phyloP scores from a whole-genome alignment of 2,888 invertebrate species.

The Apotomis turbidana region DNA sequence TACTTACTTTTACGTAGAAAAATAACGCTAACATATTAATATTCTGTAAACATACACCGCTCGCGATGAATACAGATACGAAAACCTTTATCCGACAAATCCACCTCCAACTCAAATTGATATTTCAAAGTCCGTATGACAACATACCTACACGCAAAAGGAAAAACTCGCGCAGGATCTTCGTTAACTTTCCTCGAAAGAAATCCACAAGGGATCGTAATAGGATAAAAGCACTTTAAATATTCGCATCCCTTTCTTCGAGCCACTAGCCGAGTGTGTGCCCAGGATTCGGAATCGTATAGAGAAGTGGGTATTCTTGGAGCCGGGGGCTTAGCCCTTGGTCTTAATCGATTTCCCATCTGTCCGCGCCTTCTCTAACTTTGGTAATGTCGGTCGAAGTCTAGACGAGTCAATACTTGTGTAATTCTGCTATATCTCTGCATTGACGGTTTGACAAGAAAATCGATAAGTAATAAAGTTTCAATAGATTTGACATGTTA shows the following conservation, averaged over 20 bases:
- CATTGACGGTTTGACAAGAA: constrained; percentile 5
- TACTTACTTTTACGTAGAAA: neutral
- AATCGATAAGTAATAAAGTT: neutral
- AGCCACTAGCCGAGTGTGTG: constrained; percentile 18
- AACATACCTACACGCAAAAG: constrained; percentile 26
- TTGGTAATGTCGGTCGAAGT: constrained; percentile 20
- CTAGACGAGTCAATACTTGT: constrained; percentile 26
- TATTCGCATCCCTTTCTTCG: constrained; percentile 38
- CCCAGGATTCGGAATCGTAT: neutral
- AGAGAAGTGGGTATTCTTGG: neutral
- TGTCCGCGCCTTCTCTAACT: constrained; percentile 29
- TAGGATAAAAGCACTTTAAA: constrained; percentile 49
- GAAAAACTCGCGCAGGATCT: constrained; percentile 18
- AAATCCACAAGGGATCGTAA: constrained; percentile 49
- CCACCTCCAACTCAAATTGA: constrained; percentile 31
- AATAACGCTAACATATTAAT: constrained; percentile 4
- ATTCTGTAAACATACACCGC: constrained; percentile 17
- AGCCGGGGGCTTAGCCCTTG: neutral
- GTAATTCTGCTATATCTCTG: constrained; percentile 4
- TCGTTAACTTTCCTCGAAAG: constrained; percentile 49
- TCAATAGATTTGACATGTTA: constrained; percentile 1
- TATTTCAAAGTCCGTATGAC: constrained; percentile 34
- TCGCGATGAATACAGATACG: constrained; percentile 16
- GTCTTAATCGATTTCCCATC: constrained; percentile 37
- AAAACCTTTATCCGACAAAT: constrained; percentile 31